phyloP scores from a whole-genome alignment of 2,888 invertebrate species.

The Drosophila subquinaria region DNA sequence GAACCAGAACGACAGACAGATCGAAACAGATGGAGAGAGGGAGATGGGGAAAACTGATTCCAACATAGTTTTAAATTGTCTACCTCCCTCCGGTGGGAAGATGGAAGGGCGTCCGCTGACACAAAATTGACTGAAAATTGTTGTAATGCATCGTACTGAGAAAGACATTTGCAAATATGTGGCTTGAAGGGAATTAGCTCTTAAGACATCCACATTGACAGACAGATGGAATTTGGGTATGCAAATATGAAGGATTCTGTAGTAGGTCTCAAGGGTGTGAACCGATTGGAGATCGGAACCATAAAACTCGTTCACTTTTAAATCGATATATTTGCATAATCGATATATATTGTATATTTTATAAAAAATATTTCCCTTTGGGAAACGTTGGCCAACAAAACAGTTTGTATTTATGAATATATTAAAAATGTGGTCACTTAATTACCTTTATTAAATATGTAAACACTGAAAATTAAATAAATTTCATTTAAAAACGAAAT shows the following conservation, averaged over 20 bases:
- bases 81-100: constrained; percentile 1
- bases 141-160: constrained; percentile 33
- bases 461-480: constrained; percentile 3
- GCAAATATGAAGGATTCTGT: constrained; percentile 2
- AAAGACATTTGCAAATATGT: constrained; percentile 56
- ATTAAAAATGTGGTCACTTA: not conserved
- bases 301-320: not conserved
- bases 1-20: not conserved
- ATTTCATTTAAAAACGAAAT: not conserved
- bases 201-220: not conserved
- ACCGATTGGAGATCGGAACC: not conserved
- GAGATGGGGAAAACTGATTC: no score
- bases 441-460: constrained; percentile 1
- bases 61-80: constrained; percentile 42
- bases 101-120: constrained; percentile 25
- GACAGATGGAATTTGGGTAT: constrained; percentile 11
- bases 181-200: constrained; percentile 51
- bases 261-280: constrained; percentile 8
- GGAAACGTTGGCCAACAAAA: not conserved
- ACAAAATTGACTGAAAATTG: constrained; percentile 76
- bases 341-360: no score
- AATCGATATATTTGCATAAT: not conserved
- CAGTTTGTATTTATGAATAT: not conserved
- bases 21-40: not conserved
- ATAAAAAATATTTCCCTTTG: not conserved